A percentile compares a stretch with the other conserved stretches of the same genome.
Evolutionary conservation across 2,888 invertebrate species (phyloP).

Genomic region (Bombylius major): DNA sequence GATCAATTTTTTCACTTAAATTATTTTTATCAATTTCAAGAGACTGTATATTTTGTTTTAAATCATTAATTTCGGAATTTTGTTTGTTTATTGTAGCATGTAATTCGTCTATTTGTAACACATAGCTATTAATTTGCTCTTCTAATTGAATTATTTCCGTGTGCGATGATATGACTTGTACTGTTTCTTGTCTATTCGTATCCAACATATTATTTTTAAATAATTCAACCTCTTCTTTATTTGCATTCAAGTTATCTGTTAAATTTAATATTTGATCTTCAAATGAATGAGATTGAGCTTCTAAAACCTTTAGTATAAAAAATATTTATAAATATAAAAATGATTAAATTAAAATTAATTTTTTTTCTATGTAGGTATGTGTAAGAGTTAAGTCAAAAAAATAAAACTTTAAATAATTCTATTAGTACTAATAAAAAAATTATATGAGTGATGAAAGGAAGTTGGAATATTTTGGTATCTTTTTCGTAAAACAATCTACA

Average conservation of each 20-base stretch:
- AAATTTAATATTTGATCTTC: conserved; percentile 57
- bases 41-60: conserved; percentile 42
- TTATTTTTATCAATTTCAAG: conserved; percentile 49
- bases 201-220: conserved; percentile 49
- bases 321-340: not conserved
- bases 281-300: conserved; percentile 23
- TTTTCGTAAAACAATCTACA: no score
- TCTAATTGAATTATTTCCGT: conserved; percentile 67
- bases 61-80: conserved; percentile 42
- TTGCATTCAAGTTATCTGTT: conserved; percentile 45
- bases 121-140: conserved; percentile 51
- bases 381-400: no score
- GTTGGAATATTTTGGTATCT: no score
- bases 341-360: no score
- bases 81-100: conserved; percentile 40
- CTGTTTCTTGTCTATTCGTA: conserved; percentile 49
- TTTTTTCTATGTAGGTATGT: no score
- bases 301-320: conserved; percentile 15
- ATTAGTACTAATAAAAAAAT: no score
- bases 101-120: conserved; percentile 32
- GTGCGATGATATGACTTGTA: conserved; percentile 57
- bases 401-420: no score
- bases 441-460: no score
- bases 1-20: conserved; percentile 47
- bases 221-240: conserved; percentile 48